A percentile compares a stretch with the other conserved stretches of the same genome.
Conservation (phyloP, 2,797 vertebrate genomes). For the Notamacropus eugenii region DNA sequence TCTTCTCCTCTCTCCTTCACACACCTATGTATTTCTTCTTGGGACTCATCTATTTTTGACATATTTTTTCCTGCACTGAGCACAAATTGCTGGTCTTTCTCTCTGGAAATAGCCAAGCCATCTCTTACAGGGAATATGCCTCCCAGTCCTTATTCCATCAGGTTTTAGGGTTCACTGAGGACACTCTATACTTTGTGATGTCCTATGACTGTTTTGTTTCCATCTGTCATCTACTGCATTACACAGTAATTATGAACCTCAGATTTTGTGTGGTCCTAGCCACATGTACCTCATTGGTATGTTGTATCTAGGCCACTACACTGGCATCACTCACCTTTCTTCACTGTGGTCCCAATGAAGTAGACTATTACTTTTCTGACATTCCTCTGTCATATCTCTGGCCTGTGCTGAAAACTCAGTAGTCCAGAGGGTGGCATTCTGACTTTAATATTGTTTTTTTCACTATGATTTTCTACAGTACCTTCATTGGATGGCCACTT, state of each 20-base stretch:
- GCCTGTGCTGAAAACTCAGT: too few species aligned
- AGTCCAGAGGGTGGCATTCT: slow-evolving; percentile 25
- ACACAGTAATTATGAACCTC: slow-evolving; percentile 9
- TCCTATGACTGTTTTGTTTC: slow-evolving; percentile 33
- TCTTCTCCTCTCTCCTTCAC: slow-evolving; percentile 51
- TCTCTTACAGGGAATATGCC: background rate
- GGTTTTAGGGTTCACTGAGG: slow-evolving; percentile 28
- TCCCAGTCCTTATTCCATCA: slow-evolving; percentile 24
- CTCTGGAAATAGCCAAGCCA: background rate
- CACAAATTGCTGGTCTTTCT: slow-evolving; percentile 69
- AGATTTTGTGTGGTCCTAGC: background rate
- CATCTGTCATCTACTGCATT: slow-evolving; percentile 33
- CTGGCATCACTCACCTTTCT: background rate
- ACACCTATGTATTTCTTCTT: slow-evolving; percentile 74
- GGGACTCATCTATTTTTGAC: slow-evolving; percentile 63
- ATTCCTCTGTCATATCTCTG: too few species aligned
- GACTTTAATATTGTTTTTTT: slow-evolving; percentile 65
- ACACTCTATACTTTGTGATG: slow-evolving; percentile 29
- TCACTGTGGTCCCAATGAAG: too few species aligned
- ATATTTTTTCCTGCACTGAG: slow-evolving; percentile 67
- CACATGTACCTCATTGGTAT: background rate
- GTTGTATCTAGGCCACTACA: background rate
- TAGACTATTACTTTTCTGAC: too few species aligned
- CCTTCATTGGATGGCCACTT: slow-evolving; percentile 33
- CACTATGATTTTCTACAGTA: slow-evolving; percentile 67